A percentile compares a stretch with the other conserved stretches of the same genome.
phyloP scores from a whole-genome alignment of 2,888 invertebrate species.

The Biston stratarius region DNA sequence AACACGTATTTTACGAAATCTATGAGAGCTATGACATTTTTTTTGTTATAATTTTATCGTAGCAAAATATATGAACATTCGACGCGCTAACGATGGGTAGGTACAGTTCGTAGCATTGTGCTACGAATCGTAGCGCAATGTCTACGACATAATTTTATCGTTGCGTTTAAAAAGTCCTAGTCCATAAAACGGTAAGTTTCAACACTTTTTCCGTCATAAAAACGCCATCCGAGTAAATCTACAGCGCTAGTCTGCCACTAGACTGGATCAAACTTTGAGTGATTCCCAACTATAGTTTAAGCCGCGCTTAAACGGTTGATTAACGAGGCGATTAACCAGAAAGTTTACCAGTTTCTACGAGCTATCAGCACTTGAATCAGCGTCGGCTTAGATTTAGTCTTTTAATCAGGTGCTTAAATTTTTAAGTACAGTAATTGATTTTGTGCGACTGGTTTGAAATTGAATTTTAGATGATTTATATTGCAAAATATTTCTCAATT shows the following conservation, averaged over 20 bases:
- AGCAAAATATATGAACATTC: no score
- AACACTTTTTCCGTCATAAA: constrained; percentile 31
- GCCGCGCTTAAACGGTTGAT: constrained; percentile 70
- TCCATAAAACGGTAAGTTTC: constrained; percentile 15
- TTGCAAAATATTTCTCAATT: no score
- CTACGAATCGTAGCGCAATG: constrained; percentile 3
- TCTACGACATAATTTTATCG: background rate
- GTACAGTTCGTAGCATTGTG: background rate
- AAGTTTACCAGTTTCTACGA: constrained; percentile 55
- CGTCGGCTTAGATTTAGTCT: constrained; percentile 16
- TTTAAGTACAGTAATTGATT: constrained; percentile 2
- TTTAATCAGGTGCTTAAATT: constrained; percentile 23
- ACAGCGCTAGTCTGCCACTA: constrained; percentile 30
- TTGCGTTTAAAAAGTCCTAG: background rate
- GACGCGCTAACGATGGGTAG: no score
- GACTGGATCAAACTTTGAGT: constrained; percentile 61
- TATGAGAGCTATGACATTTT: no score
- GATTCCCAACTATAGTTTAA: constrained; percentile 69
- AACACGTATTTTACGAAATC: no score
- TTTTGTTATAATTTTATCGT: no score
- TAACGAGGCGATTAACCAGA: constrained; percentile 64
- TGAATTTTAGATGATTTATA: no score
- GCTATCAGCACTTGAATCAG: constrained; percentile 32
- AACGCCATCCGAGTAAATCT: constrained; percentile 29
- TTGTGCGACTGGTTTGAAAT: background rate